Percentiles rank a stretch among this genome's conserved stretches.
phyloP scores from a whole-genome alignment of 2,888 invertebrate species.

The Chouioia cunea region DNA sequence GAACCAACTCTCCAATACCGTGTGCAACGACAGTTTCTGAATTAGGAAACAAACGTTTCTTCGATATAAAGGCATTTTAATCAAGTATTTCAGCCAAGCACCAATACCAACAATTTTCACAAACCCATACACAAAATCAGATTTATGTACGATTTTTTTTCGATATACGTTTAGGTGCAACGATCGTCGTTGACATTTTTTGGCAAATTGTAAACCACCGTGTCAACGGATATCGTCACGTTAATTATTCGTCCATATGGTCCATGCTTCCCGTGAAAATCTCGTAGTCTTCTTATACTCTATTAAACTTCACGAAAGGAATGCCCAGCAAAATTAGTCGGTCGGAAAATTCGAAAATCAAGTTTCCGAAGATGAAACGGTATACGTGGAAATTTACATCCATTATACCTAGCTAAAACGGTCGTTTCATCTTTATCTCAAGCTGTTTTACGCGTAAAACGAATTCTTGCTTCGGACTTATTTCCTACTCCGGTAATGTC shows the following conservation, averaged over 20 bases:
- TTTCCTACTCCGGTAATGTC: too few relatives aligned
- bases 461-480: conserved; percentile 9
- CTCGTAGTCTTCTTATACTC: conserved; percentile 33
- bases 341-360: conserved; percentile 34
- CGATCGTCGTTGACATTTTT: conserved; percentile 55
- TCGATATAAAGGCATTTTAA: conserved; percentile 47
- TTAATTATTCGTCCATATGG: conserved; percentile 42
- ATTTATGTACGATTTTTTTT: conserved; percentile 49
- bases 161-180: conserved; percentile 53
- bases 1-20: too few relatives aligned
- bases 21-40: too few relatives aligned
- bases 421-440: conserved; percentile 1
- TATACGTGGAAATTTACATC: conserved; percentile 2
- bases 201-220: conserved; percentile 40
- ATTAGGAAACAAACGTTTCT: too few relatives aligned
- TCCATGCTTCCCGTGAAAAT: conserved; percentile 28
- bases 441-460: background rate
- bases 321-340: conserved; percentile 39
- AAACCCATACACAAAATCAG: conserved; percentile 51
- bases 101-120: conserved; percentile 51
- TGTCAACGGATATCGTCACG: conserved; percentile 34
- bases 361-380: conserved; percentile 41
- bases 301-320: conserved; percentile 37
- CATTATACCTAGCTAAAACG: background rate
- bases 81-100: conserved; percentile 50